These are phyloP conservation scores for Hyperopisus bebe DNA, from an alignment of 2,113 vertebrate genomes.

Conservation along the genomic window DNA sequence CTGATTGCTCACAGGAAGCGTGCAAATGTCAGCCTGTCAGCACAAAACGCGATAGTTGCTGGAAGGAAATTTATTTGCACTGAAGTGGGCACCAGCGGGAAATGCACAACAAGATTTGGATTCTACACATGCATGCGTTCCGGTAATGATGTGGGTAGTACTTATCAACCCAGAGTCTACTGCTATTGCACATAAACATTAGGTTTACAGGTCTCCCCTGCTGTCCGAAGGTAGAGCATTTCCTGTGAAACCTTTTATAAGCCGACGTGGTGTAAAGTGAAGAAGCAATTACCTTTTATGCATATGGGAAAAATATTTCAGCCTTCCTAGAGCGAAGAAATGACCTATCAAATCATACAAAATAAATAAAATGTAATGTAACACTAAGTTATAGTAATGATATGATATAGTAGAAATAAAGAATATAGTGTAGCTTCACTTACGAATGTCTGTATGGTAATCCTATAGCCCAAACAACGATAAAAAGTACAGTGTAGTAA, in stretches of 20 bases:
- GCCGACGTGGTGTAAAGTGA: neutral
- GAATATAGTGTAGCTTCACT: neutral
- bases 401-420: neutral
- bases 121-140: neutral
- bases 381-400: neutral
- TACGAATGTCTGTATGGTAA: neutral
- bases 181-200: neutral
- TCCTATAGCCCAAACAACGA: neutral
- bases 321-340: neutral
- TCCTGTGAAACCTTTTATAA: neutral
- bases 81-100: neutral
- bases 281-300: neutral
- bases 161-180: neutral
- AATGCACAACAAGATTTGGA: neutral
- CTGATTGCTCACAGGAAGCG: neutral
- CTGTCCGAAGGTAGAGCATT: neutral
- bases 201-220: neutral
- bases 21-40: neutral
- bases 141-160: neutral
- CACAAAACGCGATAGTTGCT: neutral
- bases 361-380: neutral
- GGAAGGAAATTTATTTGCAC: neutral
- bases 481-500: neutral
- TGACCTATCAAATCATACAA: neutral
- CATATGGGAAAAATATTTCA: neutral